Base-by-base conservation (phyloP, 1,140 invertebrate species). In the Catajapyx aquilonaris region DNA sequence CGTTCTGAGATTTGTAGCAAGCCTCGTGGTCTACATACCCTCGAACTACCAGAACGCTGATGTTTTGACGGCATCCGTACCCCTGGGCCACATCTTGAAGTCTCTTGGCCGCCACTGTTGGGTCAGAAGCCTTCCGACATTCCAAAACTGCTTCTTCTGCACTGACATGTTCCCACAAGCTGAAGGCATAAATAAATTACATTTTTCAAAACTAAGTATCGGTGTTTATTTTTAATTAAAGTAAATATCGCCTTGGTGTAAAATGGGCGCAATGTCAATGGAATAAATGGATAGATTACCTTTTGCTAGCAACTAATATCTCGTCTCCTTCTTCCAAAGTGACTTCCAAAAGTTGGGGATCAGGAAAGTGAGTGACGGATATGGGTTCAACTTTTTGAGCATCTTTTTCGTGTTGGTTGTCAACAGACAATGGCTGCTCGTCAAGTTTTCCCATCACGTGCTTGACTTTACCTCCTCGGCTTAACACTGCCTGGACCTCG, bases 41-140 rank as follows among this genome's bases (percentile, higher is more conserved):
- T 37, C 73, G 59, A 3, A 84, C 61, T 1, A 85, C 71, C 15
- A 83, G 66, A 13, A 84, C 64, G 39, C 77, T 83, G 2, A 85
- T 50, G 54, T 81, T 83, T 38, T 81, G 74, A 46, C 78, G 73
- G 4, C 74, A 73, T 0, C 77, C 77, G 50, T 83, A 81, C 44
- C 76, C 74, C 54, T 84, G 79, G 2, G 76, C 76, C 20, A 83
- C 56, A 55, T 84, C 78, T 52, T 83, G 74, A 18, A 85, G 56
- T 28, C 77, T 60, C 51, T 83, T 85, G 1, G 79, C 79, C 3
- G 77, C 78, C 32, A 81, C 49, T 38, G 79, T 72, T 5, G 76
- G 71, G 54, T 74, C 80, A 7, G 69, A 68, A 51, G 78, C 73
- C 10, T 70, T 68, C 45, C 71, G 65, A 2, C 77, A 71, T 58